Evolutionary conservation across 2,888 invertebrate genomes (phyloP).

Genomic region (Dusona sp.): DNA sequence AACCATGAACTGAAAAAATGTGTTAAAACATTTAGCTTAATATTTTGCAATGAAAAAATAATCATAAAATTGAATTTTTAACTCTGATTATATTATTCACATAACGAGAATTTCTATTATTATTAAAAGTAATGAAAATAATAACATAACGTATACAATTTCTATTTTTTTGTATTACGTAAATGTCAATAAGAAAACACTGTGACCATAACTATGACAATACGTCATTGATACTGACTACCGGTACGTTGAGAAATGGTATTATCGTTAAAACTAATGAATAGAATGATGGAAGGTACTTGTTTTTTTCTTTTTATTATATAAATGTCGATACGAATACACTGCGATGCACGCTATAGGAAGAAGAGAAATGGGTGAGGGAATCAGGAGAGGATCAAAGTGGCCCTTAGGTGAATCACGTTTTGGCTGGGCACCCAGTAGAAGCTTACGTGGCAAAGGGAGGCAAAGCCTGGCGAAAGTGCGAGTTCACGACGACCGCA

Average conservation of each 20-base stretch:
- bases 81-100: too few relatives aligned
- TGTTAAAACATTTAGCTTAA: neutral
- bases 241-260: neutral
- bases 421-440: constrained; percentile 59
- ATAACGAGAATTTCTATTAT: too few relatives aligned
- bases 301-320: constrained; percentile 15
- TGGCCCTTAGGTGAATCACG: constrained; percentile 70
- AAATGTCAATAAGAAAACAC: neutral
- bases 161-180: neutral
- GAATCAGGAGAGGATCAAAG: constrained; percentile 56
- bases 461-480: constrained; percentile 63
- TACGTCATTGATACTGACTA: neutral
- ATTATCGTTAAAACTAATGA: constrained; percentile 3
- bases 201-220: neutral
- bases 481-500: constrained; percentile 64
- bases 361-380: constrained; percentile 31
- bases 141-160: neutral
- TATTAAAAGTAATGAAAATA: neutral
- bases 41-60: neutral
- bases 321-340: constrained; percentile 40
- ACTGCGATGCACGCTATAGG: constrained; percentile 26
- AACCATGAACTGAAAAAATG: neutral
- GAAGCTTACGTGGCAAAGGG: constrained; percentile 67
- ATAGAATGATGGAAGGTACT: neutral
- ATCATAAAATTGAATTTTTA: too few relatives aligned